phyloP scores from a whole-genome alignment of 2,888 invertebrate genomes.

The Nomada lathburiana region DNA sequence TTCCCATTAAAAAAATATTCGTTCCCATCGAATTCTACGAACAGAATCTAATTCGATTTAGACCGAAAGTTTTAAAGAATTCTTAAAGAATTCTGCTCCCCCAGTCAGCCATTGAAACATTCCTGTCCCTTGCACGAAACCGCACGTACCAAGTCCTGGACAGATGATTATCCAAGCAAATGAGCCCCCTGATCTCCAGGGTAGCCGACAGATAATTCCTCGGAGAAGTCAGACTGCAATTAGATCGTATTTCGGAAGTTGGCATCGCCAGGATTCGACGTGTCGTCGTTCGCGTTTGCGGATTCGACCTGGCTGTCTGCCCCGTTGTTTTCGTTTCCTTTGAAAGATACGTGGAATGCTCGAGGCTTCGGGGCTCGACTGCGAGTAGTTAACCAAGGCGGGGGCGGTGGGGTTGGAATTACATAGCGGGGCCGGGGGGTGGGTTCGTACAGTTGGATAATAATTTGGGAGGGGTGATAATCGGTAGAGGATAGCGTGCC shows the following conservation, averaged over 20 bases:
- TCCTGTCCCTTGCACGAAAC: constrained; percentile 26
- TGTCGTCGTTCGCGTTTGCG: constrained; percentile 27
- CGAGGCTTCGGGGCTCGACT: neutral
- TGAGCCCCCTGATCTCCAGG: constrained; percentile 2
- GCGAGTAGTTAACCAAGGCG: no score
- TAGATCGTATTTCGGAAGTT: constrained; percentile 25
- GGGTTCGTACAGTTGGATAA: neutral
- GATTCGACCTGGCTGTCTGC: neutral
- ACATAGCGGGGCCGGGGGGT: neutral
- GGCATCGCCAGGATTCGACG: constrained; percentile 30
- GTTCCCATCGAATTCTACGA: no score
- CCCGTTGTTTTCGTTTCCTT: constrained; percentile 13
- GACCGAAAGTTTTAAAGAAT: no score
- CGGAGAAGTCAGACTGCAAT: constrained; percentile 32
- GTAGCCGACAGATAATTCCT: constrained; percentile 38
- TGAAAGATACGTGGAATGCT: constrained; percentile 9
- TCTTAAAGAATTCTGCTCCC: no score
- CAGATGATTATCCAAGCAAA: constrained; percentile 47
- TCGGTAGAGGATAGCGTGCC: neutral
- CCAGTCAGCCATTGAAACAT: constrained; percentile 22
- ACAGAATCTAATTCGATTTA: no score
- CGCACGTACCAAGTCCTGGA: constrained; percentile 8
- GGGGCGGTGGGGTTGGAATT: no score
- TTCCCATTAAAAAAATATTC: no score
- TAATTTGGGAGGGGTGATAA: neutral